Evolutionary conservation across 53 echinoderm and acorn worm species (phyloP), one percentile per base, ranked within the genome.

Genomic region (Arbacia lixula): DNA sequence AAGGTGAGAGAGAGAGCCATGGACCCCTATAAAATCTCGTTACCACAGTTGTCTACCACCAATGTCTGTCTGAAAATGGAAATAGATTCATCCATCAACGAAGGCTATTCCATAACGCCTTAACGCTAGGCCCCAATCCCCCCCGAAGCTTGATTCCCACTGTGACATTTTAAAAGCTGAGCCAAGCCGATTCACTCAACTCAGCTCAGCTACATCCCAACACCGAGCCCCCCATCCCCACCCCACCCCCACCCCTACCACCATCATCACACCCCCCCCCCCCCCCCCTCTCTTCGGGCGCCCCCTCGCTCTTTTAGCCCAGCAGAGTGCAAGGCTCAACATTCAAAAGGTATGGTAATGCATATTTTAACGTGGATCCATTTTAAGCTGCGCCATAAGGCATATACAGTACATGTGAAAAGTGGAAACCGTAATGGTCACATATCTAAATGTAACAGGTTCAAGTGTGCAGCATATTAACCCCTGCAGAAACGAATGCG

Each of bases 111-210:
- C 5, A 21, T 50, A 25, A 77, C 58, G 58, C 77, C 77, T 77
- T 36, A 11, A 24, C 60, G 34, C 54, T 14, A 38, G 77, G 58
- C 77, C 77, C 60, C 77, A 5, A 4, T 39, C n/a, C 77, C 35
- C 57, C 77, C 77, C 36, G 60, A 34, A 60, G 77, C 77, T 77
- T 34, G 36, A 58, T 58, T 27, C 60, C 11, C 35, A 28, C 42
- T n/a, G 14, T 77, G 77, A 77, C 77, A 77, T 77, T 77, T 77
- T 77, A 56, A 74, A 77, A 58, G 77, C 58, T 77, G 17, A 56
- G 20, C 57, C 21, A 20, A 12, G 57, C 14, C 12, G 21, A 56
- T 20, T 5, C 21, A 17, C 46, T 14, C 8, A 8, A 8, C 46
- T 14, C 46, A 46, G 8, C 46, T 14, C 46, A 46, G 8, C 46